phyloP scores from a whole-genome alignment of 2,797 vertebrate species.

The Acropternis orthonyx region DNA sequence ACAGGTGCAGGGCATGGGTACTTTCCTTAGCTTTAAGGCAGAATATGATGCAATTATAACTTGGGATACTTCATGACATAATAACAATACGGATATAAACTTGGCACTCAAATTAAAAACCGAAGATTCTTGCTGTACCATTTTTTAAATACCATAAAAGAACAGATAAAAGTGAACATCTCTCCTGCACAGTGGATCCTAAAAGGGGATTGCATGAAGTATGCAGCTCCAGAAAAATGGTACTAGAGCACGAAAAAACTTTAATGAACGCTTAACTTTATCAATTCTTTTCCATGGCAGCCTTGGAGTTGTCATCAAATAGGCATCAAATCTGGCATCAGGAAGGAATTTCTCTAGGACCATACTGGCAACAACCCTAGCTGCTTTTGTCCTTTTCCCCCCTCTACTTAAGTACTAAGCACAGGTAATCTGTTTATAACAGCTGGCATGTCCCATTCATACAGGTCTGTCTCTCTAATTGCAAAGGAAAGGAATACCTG shows the following conservation, averaged over 20 bases:
- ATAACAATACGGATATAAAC: background rate
- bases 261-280: background rate
- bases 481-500: background rate
- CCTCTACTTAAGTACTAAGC: background rate
- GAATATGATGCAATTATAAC: background rate
- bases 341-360: background rate
- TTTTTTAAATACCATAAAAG: background rate
- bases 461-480: background rate
- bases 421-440: background rate
- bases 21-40: background rate
- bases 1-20: background rate
- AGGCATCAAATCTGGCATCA: background rate
- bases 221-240: background rate
- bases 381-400: background rate
- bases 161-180: accelerated
- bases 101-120: background rate
- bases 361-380: background rate
- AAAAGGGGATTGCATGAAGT: background rate
- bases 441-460: background rate
- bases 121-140: background rate
- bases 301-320: background rate
- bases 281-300: background rate
- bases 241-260: background rate
- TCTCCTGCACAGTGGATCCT: background rate
- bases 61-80: background rate